Conservation (phyloP, 2,888 invertebrate genomes). For the Galerucella pusilla region DNA sequence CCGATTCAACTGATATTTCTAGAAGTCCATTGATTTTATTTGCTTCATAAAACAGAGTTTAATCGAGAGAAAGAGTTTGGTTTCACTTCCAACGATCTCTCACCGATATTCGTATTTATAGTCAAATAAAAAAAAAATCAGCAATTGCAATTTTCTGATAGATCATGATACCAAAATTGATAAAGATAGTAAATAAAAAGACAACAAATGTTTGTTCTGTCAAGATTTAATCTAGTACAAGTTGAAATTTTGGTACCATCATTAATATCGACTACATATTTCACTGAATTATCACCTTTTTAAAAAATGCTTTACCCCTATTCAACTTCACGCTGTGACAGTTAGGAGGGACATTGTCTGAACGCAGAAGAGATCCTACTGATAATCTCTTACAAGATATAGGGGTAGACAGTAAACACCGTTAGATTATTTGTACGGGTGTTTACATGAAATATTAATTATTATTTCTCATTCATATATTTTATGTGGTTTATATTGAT, state of each 20-base stretch:
- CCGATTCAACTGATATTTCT: slow-evolving; percentile 28
- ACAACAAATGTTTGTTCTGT: neutral
- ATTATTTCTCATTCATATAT: neutral
- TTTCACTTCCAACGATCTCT: slow-evolving; percentile 18
- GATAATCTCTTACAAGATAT: slow-evolving; percentile 7
- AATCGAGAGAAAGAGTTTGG: slow-evolving; percentile 18
- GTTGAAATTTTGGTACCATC: slow-evolving; percentile 4
- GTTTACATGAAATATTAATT: neutral
- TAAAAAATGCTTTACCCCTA: slow-evolving; percentile 9
- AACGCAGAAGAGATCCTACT: neutral
- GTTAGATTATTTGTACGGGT: slow-evolving; percentile 1
- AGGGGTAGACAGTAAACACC: neutral
- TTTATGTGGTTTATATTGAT: no score
- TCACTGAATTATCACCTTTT: slow-evolving; percentile 22
- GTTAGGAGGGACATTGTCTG: slow-evolving; percentile 15
- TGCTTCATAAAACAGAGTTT: slow-evolving; percentile 29
- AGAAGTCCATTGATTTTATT: slow-evolving; percentile 38
- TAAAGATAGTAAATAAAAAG: no score
- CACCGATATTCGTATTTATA: slow-evolving; percentile 13
- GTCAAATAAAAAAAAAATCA: neutral
- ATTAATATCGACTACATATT: slow-evolving; percentile 23
- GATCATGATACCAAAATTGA: no score
- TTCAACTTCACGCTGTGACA: slow-evolving; percentile 6
- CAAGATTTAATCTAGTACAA: neutral
- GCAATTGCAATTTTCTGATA: neutral